These are phyloP conservation scores for Formica exsecta DNA, from an alignment of 1,140 invertebrate genomes.

Conservation along the genomic window DNA sequence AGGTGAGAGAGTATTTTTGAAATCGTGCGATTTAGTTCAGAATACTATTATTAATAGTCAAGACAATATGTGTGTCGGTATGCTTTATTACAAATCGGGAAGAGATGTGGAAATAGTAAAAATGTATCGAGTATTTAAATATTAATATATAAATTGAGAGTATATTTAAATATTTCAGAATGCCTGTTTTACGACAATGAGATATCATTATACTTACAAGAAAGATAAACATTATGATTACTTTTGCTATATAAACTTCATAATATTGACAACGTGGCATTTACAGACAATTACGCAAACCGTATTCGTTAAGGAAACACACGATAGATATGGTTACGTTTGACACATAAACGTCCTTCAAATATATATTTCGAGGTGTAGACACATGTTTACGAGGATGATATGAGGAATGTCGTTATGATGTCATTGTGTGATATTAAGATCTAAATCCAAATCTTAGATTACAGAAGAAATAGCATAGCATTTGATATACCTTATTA, in stretches of 20 bases:
- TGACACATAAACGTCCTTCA: neutral
- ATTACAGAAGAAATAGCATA: neutral
- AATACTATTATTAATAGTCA: neutral
- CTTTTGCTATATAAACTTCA: neutral
- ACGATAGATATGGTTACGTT: neutral
- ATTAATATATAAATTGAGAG: neutral
- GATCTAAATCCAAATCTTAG: too few species aligned
- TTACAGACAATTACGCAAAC: neutral
- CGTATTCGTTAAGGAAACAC: neutral
- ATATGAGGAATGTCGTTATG: neutral
- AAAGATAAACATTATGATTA: neutral
- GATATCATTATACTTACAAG: neutral
- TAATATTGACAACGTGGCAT: neutral
- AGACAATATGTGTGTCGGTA: too few species aligned
- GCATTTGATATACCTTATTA: neutral
- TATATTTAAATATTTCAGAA: neutral
- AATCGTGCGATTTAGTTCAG: neutral
- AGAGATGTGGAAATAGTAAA: neutral
- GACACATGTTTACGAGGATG: neutral
- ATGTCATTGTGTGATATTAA: neutral
- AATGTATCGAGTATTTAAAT: neutral
- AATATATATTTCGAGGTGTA: neutral
- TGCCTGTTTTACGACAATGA: neutral
- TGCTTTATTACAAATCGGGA: neutral
- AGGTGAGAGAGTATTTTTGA: constrained; percentile 11